Evolutionary conservation across 2,888 invertebrate species (phyloP), one percentile per base, ranked within the genome.

Genomic region (Sussaba pulchella): DNA sequence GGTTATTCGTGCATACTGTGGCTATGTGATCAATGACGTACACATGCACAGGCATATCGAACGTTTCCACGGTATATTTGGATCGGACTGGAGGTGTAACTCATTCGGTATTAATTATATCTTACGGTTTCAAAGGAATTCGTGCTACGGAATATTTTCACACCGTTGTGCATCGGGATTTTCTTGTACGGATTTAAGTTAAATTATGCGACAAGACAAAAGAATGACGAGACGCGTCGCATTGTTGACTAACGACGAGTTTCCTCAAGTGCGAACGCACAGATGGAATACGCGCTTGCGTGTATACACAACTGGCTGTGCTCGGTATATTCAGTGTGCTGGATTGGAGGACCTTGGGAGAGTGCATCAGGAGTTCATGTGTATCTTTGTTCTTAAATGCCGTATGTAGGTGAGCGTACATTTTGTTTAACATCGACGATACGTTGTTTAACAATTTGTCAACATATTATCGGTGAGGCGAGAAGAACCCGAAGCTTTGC

Each of bases 231-330:
- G 66, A 43, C 54, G 41, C 24, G 12, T 26, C 41, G 63, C 24
- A 63, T 52, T 39, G 50, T 41, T 41, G 71, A 80, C 73, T 79
- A 84, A 84, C 41, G 71, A 74, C 67, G 80, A 84, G 85, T 87
- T 86, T 85, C 78, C 76, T 87, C 88, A 88, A 87, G 83, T 88
- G 88, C 24, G 26, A 45, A 61, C 61, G 36, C 52, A 63, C 61
- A 61, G 57, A 31, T 36, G 52, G 24, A 24, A 54, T 50, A 76
- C 78, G 66, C 52, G 57, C 47, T 26, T 36, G 24, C 59, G 12
- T 78, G 84, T 85, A 64, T 84, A 70, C 87, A 85, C 88, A 88
- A 86, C 81, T 88, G 88, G 78, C 52, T 17, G n/a, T 31, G 52
- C 73, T 12, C 10, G 26, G 61, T 57, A 69, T 66, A 69, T 77